Percentiles rank a stretch among this genome's conserved stretches.
These are phyloP conservation scores for Pleuronectes platessa DNA, from an alignment of 2,113 vertebrate species.

Conservation along the genomic window DNA sequence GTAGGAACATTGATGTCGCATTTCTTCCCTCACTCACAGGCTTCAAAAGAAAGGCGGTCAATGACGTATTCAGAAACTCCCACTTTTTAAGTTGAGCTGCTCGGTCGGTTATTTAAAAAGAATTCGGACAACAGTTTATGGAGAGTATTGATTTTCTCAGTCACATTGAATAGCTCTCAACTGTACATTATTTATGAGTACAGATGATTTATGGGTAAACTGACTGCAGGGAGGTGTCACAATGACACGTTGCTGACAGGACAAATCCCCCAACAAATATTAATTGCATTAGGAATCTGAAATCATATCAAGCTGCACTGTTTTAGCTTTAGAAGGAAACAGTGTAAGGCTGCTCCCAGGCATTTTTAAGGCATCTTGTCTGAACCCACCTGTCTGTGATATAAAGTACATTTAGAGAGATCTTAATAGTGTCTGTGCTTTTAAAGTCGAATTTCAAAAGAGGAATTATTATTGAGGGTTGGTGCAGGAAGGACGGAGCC, in stretches of 20 bases:
- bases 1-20: constrained; percentile 29
- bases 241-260: constrained; percentile 52
- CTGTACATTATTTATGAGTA: constrained; percentile 70
- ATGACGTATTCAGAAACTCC: constrained; percentile 9
- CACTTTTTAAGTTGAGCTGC: constrained; percentile 24
- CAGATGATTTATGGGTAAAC: constrained; percentile 66
- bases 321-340: neutral
- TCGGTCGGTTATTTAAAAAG: constrained; percentile 30
- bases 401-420: constrained; percentile 18
- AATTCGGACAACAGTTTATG: constrained; percentile 37
- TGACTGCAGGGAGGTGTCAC: constrained; percentile 45
- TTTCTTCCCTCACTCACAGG: constrained; percentile 13
- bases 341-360: neutral
- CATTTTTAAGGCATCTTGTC: constrained; percentile 20
- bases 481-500: constrained; percentile 21
- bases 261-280: constrained; percentile 48
- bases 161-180: constrained; percentile 48
- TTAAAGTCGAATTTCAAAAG: constrained; percentile 22
- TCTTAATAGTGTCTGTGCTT: constrained; percentile 28
- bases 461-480: constrained; percentile 19
- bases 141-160: constrained; percentile 58
- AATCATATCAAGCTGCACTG: neutral
- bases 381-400: neutral
- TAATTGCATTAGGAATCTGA: constrained; percentile 38
- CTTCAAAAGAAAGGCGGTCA: constrained; percentile 46